Conservation (phyloP, 2,113 vertebrate genomes). For the Alexandromys fortis region DNA sequence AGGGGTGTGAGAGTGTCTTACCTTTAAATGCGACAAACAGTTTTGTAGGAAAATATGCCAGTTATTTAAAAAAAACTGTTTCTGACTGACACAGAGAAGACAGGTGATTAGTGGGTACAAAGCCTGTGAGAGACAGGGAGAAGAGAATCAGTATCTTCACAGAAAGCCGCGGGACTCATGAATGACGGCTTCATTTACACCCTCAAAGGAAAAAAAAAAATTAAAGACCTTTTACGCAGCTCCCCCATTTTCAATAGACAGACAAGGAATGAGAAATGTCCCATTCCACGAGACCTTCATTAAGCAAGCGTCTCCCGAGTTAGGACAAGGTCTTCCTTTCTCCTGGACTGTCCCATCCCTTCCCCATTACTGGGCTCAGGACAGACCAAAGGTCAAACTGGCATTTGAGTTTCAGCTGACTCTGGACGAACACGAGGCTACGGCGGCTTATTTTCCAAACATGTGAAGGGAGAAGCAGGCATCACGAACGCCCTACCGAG, state of each 20-base stretch:
- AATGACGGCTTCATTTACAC: constrained; percentile 26
- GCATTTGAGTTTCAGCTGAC: neutral
- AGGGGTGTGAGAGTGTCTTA: constrained; percentile 85
- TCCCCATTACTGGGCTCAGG: neutral
- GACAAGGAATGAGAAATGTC: neutral
- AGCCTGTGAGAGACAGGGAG: constrained; percentile 87
- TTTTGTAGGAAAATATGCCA: constrained; percentile 99
- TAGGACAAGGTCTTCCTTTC: neutral
- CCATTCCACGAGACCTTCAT: neutral
- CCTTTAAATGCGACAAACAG: constrained; percentile 99
- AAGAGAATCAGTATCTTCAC: constrained; percentile 77
- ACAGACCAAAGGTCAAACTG: neutral
- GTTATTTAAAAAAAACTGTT: constrained; percentile 99
- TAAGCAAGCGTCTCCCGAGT: neutral
- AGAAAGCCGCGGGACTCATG: neutral
- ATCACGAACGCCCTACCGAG: neutral
- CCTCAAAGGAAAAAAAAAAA: constrained; percentile 24
- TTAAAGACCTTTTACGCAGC: neutral
- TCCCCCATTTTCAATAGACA: neutral
- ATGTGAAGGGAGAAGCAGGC: neutral
- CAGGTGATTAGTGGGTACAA: constrained; percentile 99
- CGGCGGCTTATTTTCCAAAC: neutral
- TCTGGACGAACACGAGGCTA: neutral
- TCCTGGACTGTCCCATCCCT: neutral
- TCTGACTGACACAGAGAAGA: constrained; percentile 99